Evolutionary conservation across 2,888 invertebrate genomes (phyloP), one percentile per base, ranked within the genome.

Genomic region (Pasiphila rectangulata): DNA sequence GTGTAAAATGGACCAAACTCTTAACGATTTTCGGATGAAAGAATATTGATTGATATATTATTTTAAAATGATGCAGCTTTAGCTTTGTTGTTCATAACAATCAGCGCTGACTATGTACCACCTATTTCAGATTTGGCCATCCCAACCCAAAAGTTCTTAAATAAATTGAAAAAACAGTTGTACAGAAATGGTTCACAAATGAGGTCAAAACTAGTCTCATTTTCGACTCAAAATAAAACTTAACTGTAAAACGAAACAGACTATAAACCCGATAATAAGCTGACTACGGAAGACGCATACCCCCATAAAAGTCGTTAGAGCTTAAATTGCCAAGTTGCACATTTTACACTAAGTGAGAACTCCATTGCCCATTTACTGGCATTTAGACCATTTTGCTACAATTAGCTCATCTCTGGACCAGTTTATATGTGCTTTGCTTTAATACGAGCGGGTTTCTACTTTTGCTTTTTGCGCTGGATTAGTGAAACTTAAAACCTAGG

Each of bases 301-400:
- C 49, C 57, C 68, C 64, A 66, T 73, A 72, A 72, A 73, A 68
- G 68, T 67, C 67, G 67, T 75, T 74, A 72, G 61, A 59, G 68
- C 64, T 67, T 66, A 72, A 72, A 72, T 72, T 64, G 58, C 65
- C 59, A 56, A 61, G 59, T 65, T 64, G 57, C 61, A 51, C 49
- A 52, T 52, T 48, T 52, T 58, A 63, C 67, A 53, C 56, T 61
- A 63, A 64, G 66, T 61, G 62, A 57, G 61, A 53, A 61, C 60
- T 48, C 41, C 16, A 48, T 38, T 37, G 45, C 56, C 65, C 63
- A 69, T 72, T 32, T 71, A 67, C 62, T 57, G 58, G 53, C 62
- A 58, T 71, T 69, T 67, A 63, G 61, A 59, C 59, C 61, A 67
- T 64, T 69, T 63, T 58, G 59, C 57, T 51, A 63, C 68, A 68